Conservation (phyloP, 2,797 vertebrate genomes). For the Arremon brunneinucha region DNA sequence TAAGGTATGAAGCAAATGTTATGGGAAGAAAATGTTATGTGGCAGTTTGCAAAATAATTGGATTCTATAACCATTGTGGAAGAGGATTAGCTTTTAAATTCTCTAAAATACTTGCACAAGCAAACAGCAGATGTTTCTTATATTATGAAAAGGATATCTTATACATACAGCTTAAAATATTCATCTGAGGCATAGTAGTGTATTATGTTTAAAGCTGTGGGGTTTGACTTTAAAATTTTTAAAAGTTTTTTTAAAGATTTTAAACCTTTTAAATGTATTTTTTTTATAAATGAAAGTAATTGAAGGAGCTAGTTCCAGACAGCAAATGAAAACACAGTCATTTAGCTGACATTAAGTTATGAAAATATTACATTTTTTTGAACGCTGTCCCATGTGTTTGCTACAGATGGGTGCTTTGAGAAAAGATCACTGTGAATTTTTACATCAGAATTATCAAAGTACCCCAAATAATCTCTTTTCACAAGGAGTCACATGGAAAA, state of each 20-base stretch:
- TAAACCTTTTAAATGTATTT: not conserved
- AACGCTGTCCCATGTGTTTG: not conserved
- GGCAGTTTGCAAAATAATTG: not conserved
- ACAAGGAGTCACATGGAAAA: not conserved
- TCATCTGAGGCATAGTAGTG: not conserved
- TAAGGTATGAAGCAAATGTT: not conserved
- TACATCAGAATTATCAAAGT: not conserved
- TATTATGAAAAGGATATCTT: not conserved
- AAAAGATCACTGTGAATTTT: not conserved
- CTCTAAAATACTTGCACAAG: not conserved
- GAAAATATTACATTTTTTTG: not conserved
- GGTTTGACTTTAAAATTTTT: not conserved
- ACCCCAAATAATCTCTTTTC: not conserved
- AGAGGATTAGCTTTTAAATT: not conserved
- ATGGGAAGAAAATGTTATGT: not conserved
- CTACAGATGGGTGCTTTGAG: not conserved
- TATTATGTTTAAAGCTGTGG: not conserved
- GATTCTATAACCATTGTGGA: not conserved
- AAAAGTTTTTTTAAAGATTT: not conserved
- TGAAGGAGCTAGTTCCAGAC: not conserved
- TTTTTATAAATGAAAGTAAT: not conserved
- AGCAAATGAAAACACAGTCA: not conserved
- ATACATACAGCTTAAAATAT: not conserved
- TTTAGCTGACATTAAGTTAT: not conserved
- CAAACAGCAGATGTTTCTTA: not conserved